Conservation (phyloP, 2,113 vertebrate species). For the Piaya cayana region DNA sequence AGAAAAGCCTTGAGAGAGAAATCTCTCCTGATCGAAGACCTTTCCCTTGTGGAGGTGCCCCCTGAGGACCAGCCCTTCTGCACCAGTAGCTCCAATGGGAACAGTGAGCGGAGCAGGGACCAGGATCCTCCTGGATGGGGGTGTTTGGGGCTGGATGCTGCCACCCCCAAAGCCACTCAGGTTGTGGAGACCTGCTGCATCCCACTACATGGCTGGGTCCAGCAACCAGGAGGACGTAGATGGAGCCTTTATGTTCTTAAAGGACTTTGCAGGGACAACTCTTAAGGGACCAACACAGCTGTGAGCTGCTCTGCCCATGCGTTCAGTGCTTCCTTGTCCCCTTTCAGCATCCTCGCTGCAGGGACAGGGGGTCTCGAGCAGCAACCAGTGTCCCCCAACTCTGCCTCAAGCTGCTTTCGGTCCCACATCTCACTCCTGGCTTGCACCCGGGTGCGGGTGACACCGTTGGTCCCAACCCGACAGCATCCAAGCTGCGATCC, state of each 20-base stretch:
- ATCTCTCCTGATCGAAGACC: not conserved
- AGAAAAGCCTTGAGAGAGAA: not conserved
- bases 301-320: accelerated
- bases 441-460: too few species aligned
- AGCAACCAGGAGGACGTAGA: not conserved
- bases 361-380: not conserved
- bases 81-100: accelerated
- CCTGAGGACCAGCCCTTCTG: not conserved
- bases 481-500: not conserved
- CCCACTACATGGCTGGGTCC: too few species aligned
- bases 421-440: accelerated
- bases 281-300: accelerated
- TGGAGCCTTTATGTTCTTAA: not conserved
- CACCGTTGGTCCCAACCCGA: too few species aligned
- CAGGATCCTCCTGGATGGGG: accelerated
- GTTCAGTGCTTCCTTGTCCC: accelerated
- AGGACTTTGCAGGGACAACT: not conserved
- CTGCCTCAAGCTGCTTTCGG: not conserved
- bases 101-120: accelerated
- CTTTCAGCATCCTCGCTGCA: not conserved
- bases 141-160: not conserved
- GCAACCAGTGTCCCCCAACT: too few species aligned
- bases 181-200: too few species aligned
- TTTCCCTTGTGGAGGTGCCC: not conserved
- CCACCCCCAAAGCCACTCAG: not conserved